Evolutionary conservation across 2,797 vertebrate genomes (phyloP), one percentile per base, ranked within the genome.

Genomic region (Malurus splendens): DNA sequence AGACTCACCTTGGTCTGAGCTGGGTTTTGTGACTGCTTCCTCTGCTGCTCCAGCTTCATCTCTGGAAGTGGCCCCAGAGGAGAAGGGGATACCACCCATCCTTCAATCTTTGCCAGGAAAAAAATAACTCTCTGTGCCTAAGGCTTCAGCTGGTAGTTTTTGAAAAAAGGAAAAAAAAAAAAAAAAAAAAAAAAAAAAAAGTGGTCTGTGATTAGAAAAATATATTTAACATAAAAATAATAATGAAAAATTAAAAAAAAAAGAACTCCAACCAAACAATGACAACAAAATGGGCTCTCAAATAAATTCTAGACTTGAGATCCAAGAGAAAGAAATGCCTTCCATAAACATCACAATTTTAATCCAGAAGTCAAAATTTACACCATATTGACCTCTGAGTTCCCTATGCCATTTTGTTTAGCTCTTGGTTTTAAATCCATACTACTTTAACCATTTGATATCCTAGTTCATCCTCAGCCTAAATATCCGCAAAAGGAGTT

Each of bases 41-140:
- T 61, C 17, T 7, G 8, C 9, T 62, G 19, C 14, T 57, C 14
- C 48, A 75, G 27, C 18, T 52, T 48, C 54, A 52, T n/a, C 38
- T 72, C 25, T 84, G 36, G 23, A 14, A 8, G 8, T 32, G 18
- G 30, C 7, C 4, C 4, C 17, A 30, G 27, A 61, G 12, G 18
- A 62, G 4, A 3, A 7, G 4, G 4, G 2, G 2, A 50, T 18
- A 42, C 10, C 6, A 45, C 4, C 10, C 15, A 41, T n/a, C 6
- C 24, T 14, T 1, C 17, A 55, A 1, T 51, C 52, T 33, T 22
- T 50, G 16, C 18, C 33, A 77, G 33, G 20, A 4, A 67, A 67
- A 55, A 7, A 66, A 6, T 18, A 30, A 2, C 16, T 3, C 10
- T 70, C 45, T 10, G 1, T 23, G 7, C 6, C 33, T 15, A 17